Evolutionary conservation across 1,140 invertebrate species (phyloP).

Genomic region (Drosophila tsacasi): DNA sequence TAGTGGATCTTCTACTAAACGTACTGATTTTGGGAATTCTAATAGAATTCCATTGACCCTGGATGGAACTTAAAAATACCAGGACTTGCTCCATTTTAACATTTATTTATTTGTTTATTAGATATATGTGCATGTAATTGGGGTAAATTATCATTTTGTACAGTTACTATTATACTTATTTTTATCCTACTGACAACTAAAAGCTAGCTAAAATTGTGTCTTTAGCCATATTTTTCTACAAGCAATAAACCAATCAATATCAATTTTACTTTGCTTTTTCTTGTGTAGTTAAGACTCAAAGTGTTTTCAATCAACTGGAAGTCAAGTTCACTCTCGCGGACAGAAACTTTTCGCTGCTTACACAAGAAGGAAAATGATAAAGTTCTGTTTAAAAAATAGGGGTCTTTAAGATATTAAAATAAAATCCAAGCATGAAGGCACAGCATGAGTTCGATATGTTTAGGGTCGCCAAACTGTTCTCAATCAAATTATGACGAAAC

Average conservation of each 20-base stretch:
- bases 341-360: constrained; percentile 14
- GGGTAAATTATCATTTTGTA: too few relatives aligned
- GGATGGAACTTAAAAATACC: background rate
- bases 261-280: background rate
- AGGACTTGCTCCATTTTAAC: background rate
- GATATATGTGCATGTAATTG: background rate
- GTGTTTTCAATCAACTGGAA: background rate
- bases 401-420: background rate
- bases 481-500: constrained; percentile 58
- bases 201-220: background rate
- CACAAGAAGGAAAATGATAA: background rate
- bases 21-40: background rate
- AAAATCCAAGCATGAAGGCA: background rate
- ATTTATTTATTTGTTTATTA: background rate
- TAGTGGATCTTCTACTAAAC: too few relatives aligned
- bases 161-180: background rate
- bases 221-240: background rate
- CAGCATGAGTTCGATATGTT: background rate
- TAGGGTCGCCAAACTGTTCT: constrained; percentile 34
- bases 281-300: background rate
- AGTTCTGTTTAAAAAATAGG: background rate
- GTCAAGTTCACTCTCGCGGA: background rate
- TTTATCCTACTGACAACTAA: background rate
- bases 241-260: background rate
- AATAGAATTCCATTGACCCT: too few relatives aligned